Conservation (phyloP, 1,140 invertebrate species). For the Drosophila repletoides region DNA sequence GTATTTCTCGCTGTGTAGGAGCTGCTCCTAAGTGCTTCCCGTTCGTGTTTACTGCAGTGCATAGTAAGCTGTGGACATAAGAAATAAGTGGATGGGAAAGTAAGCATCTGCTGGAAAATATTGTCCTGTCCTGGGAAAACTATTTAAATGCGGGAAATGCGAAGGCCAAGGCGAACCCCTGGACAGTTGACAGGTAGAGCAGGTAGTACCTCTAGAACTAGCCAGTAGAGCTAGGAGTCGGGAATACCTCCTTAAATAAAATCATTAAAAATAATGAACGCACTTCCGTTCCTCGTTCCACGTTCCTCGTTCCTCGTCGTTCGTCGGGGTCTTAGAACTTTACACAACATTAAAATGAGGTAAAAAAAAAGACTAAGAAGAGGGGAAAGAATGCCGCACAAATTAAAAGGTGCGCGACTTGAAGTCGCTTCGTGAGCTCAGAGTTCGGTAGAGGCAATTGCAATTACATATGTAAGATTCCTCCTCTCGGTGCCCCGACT, state of each 20-base stretch:
- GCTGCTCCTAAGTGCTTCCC: background rate
- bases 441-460: no score
- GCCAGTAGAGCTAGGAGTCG: conserved; percentile 14
- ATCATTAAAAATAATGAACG: conserved; percentile 81
- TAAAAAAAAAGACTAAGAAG: conserved; percentile 5
- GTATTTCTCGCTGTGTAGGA: no score
- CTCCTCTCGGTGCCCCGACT: no score
- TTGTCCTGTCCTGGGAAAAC: conserved; percentile 21
- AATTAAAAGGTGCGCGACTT: conserved; percentile 67
- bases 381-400: conserved; percentile 57
- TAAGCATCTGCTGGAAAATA: conserved; percentile 18
- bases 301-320: no score
- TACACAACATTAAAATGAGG: conserved; percentile 72
- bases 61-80: no score
- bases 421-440: conserved; percentile 57
- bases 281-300: conserved; percentile 75
- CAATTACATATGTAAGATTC: conserved; percentile 74
- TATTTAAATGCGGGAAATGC: conserved; percentile 31
- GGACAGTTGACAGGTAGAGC: conserved; percentile 12
- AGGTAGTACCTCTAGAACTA: no score
- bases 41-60: background rate
- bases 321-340: conserved; percentile 71
- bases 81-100: background rate
- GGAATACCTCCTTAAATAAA: conserved; percentile 60
- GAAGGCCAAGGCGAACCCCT: no score